These are phyloP conservation scores for Sepioteuthis lessoniana DNA, from an alignment of 2,888 invertebrate genomes.

Conservation along the genomic window DNA sequence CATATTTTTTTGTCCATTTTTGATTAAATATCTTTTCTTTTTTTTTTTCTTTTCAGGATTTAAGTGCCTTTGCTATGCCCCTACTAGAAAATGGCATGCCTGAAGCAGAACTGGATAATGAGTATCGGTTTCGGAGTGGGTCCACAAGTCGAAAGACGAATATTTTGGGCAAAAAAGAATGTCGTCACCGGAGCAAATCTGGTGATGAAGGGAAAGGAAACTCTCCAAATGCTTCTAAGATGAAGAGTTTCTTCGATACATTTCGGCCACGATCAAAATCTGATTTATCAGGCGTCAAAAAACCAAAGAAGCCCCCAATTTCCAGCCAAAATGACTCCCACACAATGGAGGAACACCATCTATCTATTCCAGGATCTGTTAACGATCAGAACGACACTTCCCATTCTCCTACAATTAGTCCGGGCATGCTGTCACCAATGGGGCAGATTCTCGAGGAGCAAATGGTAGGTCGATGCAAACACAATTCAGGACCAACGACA, in stretches of 20 bases:
- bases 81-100: slow-evolving; percentile 63
- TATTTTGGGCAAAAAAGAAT: slow-evolving; percentile 58
- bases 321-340: slow-evolving; percentile 62
- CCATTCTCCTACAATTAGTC: slow-evolving; percentile 46
- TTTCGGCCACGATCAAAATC: slow-evolving; percentile 72
- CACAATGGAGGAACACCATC: slow-evolving; percentile 64
- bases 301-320: slow-evolving; percentile 64
- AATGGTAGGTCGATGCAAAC: slow-evolving; percentile 57
- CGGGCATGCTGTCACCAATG: slow-evolving; percentile 66
- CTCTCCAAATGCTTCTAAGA: slow-evolving; percentile 66
- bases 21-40: not conserved
- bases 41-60: slow-evolving; percentile 66
- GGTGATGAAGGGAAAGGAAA: slow-evolving; percentile 61
- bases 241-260: slow-evolving; percentile 70
- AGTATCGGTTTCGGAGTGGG: slow-evolving; percentile 68
- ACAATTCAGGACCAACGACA: slow-evolving; percentile 64
- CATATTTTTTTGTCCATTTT: not conserved
- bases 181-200: slow-evolving; percentile 65
- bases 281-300: slow-evolving; percentile 70
- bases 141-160: slow-evolving; percentile 65
- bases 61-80: slow-evolving; percentile 73
- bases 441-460: slow-evolving; percentile 64
- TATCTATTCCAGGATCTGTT: slow-evolving; percentile 50
- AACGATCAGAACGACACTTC: slow-evolving; percentile 39
- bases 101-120: slow-evolving; percentile 59